Evolutionary conservation across 2,797 vertebrate species (phyloP).

Genomic region (Sitta carolinensis): DNA sequence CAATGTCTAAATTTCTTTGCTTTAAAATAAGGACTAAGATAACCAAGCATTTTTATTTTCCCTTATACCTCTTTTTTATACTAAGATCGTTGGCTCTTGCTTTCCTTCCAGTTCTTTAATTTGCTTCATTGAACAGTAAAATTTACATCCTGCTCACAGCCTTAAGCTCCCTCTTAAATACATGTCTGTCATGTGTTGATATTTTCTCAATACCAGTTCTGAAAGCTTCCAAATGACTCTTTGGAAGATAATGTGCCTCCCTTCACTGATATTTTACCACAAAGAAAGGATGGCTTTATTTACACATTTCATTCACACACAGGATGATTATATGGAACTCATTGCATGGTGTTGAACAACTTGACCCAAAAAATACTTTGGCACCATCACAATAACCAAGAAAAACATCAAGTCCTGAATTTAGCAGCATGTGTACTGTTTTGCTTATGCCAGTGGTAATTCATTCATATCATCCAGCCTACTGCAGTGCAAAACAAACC

Average conservation of each 20-base stretch:
- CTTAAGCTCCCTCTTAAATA: neutral
- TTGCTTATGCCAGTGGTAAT: neutral
- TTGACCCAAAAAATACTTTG: constrained; percentile 10
- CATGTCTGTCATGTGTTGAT: neutral
- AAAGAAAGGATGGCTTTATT: constrained; percentile 30
- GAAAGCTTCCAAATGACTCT: neutral
- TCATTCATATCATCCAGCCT: neutral
- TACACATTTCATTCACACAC: constrained; percentile 40
- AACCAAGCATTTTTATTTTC: neutral
- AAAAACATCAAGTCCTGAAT: neutral
- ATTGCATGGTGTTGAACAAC: constrained; percentile 18
- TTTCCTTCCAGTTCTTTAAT: constrained; percentile 49
- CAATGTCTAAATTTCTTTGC: neutral
- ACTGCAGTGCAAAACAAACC: neutral
- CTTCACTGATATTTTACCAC: neutral
- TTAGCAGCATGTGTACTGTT: neutral
- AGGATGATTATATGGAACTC: constrained; percentile 29
- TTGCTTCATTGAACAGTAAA: constrained; percentile 12
- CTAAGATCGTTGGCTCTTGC: constrained; percentile 40
- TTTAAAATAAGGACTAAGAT: neutral
- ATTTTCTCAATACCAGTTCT: neutral
- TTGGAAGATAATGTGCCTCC: neutral
- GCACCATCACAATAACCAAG: neutral
- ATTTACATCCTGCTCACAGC: constrained; percentile 30
- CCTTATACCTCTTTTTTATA: neutral